Conservation (phyloP, 2,113 vertebrate genomes). For the Prochilodus magdalenae region DNA sequence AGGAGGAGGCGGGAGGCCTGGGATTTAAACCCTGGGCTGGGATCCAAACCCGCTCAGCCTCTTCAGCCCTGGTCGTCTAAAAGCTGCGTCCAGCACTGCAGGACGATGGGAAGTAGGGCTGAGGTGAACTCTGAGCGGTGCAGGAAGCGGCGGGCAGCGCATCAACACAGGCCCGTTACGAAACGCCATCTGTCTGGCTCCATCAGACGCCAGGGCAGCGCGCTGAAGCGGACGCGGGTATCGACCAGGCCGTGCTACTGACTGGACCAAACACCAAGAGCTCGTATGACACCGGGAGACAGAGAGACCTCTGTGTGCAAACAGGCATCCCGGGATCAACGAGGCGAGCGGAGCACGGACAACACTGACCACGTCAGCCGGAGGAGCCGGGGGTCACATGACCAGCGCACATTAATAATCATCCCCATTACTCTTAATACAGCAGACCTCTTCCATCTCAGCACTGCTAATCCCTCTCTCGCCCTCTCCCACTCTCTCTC, state of each 20-base stretch:
- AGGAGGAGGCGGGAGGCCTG: too few relatives aligned
- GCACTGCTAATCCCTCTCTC: conserved; percentile 20
- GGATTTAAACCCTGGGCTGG: too few relatives aligned
- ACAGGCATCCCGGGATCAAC: background rate
- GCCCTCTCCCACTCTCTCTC: background rate
- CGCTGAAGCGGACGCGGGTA: background rate
- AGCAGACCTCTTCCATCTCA: conserved; percentile 27
- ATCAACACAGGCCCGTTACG: background rate
- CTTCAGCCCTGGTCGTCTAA: too few relatives aligned
- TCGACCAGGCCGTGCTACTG: background rate
- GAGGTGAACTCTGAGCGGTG: too few relatives aligned
- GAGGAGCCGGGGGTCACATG: background rate
- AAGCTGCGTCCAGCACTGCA: too few relatives aligned
- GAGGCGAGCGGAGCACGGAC: background rate
- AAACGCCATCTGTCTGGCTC: conserved; percentile 34
- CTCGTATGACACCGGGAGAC: background rate
- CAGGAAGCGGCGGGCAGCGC: background rate
- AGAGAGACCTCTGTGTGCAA: background rate
- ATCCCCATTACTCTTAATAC: conserved; percentile 39
- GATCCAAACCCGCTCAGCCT: too few relatives aligned
- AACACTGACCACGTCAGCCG: background rate
- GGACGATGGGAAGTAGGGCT: too few relatives aligned
- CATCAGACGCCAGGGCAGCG: conserved; percentile 17
- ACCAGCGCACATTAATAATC: conserved; percentile 41
- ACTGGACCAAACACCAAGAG: background rate